phyloP scores from a whole-genome alignment of 2,888 invertebrate genomes.

The Stegophylla sp. region DNA sequence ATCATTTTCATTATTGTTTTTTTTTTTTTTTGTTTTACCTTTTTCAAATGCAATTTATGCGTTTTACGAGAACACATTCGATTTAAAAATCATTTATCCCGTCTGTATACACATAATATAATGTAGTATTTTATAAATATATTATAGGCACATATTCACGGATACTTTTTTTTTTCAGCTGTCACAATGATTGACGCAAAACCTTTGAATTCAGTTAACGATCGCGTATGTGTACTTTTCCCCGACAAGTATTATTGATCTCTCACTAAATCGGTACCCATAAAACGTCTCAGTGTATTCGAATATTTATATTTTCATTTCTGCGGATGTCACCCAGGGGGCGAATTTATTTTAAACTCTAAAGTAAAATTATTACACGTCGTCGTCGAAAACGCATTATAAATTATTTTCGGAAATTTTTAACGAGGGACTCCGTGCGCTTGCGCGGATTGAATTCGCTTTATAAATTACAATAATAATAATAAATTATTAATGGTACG shows the following conservation, averaged over 20 bases:
- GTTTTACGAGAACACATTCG: constrained; percentile 2
- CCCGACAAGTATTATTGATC: constrained; percentile 18
- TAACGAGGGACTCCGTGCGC: no score
- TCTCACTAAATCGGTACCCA: not conserved
- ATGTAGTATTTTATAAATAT: no score
- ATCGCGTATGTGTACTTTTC: not conserved
- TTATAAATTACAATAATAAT: not conserved
- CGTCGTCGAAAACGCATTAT: no score
- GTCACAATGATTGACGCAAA: constrained; percentile 28
- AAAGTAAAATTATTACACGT: no score
- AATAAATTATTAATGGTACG: no score
- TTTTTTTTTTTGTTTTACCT: not conserved
- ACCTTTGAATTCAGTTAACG: constrained; percentile 17
- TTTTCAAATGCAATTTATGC: not conserved
- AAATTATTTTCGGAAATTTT: not conserved
- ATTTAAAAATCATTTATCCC: constrained; percentile 1
- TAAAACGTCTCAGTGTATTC: not conserved
- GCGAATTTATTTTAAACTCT: no score
- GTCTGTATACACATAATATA: no score
- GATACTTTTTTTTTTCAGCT: constrained; percentile 29
- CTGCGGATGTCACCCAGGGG: not conserved
- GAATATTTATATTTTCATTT: constrained; percentile 16
- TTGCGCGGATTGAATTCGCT: not conserved
- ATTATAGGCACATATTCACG: not conserved
- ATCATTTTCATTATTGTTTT: no score